phyloP scores from a whole-genome alignment of 35 echinoderm and acorn worm species.

The Eucidaris tribuloides region DNA sequence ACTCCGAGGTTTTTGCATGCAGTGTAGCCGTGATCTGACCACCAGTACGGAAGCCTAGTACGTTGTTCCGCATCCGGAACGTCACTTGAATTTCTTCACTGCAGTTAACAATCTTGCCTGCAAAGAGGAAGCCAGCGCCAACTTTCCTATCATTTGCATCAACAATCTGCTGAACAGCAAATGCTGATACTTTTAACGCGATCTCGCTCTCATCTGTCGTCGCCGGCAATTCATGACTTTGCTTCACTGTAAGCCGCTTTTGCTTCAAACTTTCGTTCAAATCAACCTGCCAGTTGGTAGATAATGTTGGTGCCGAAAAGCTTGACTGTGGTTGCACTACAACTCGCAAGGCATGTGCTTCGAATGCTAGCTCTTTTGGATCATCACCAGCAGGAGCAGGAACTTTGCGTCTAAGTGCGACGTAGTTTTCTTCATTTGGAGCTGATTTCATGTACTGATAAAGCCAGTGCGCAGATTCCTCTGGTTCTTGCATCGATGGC shows the following conservation, averaged over 20 bases:
- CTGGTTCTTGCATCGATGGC: conserved; percentile 54
- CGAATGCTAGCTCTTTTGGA: conserved; percentile 64
- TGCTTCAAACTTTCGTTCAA: conserved; percentile 78
- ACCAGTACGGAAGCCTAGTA: conserved; percentile 69
- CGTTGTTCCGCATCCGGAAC: conserved; percentile 83
- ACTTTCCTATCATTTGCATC: conserved; percentile 56
- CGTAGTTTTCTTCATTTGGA: conserved; percentile 83
- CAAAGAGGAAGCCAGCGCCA: conserved; percentile 65
- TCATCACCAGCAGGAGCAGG: conserved; percentile 69
- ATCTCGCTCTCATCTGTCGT: conserved; percentile 52
- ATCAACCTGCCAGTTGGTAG: conserved; percentile 82
- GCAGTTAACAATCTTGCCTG: conserved; percentile 73
- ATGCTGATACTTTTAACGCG: conserved; percentile 74
- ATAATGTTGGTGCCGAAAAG: conserved; percentile 88
- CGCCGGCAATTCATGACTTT: conserved; percentile 61
- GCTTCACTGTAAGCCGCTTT: conserved; percentile 81
- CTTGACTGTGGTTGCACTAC: conserved; percentile 90
- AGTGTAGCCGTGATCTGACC: conserved; percentile 60
- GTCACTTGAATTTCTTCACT: conserved; percentile 87
- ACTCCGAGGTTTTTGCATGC: conserved; percentile 60
- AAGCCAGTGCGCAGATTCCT: conserved; percentile 80
- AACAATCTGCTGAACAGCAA: conserved; percentile 73
- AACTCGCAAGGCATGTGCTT: conserved; percentile 63
- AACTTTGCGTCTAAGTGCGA: conserved; percentile 72
- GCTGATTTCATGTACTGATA: conserved; percentile 82